Evolutionary conservation across 2,888 invertebrate genomes (phyloP).

Genomic region (Brachypterus glaber): DNA sequence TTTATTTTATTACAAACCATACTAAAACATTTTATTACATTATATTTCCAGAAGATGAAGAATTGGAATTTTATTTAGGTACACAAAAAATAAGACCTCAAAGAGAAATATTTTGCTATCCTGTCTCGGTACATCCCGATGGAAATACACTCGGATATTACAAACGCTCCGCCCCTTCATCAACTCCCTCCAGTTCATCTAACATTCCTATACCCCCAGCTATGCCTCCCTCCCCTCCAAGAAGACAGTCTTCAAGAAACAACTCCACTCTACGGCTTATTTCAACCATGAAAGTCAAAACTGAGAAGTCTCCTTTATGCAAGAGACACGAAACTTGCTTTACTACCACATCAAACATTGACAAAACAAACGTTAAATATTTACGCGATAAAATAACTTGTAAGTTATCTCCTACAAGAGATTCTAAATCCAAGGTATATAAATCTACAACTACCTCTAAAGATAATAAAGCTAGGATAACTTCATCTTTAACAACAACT

Average conservation of each 20-base stretch:
- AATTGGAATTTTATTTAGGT: conserved; percentile 62
- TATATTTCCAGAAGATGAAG: conserved; percentile 51
- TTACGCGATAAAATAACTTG: conserved; percentile 53
- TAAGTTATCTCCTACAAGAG: conserved; percentile 42
- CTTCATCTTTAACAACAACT: conserved; percentile 35
- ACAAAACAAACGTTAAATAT: conserved; percentile 49
- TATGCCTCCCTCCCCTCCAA: conserved; percentile 58
- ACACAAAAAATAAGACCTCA: conserved; percentile 39
- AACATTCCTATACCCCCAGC: conserved; percentile 31
- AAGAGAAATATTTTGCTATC: conserved; percentile 54
- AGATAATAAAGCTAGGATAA: conserved; percentile 36
- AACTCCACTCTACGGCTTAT: conserved; percentile 60
- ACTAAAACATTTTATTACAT: neutral
- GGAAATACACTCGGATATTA: conserved; percentile 49
- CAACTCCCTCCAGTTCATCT: conserved; percentile 35
- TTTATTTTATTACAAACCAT: conserved; percentile 4
- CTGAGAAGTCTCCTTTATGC: conserved; percentile 30
- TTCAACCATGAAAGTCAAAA: conserved; percentile 43
- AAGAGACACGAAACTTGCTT: conserved; percentile 47
- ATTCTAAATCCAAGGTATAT: conserved; percentile 32
- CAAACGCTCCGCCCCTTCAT: conserved; percentile 51
- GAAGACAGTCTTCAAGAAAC: conserved; percentile 64
- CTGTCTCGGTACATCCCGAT: conserved; percentile 40
- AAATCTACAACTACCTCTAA: conserved; percentile 33
- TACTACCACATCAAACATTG: conserved; percentile 32